Evolutionary conservation across 2,113 vertebrate species (phyloP), one percentile per base, ranked within the genome.

Genomic region (Ciconia maguari): DNA sequence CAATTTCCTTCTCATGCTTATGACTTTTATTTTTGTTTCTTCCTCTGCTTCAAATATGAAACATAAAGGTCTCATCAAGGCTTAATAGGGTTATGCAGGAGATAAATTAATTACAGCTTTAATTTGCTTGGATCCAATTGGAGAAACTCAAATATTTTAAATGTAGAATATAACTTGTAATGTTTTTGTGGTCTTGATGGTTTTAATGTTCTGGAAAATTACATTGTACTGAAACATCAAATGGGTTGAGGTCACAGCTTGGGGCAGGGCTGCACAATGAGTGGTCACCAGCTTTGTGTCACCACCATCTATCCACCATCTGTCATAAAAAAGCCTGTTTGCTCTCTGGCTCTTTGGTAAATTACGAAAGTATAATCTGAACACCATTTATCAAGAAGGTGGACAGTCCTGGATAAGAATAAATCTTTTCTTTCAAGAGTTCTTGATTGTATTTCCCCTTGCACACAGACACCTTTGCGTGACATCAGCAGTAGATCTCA

Each of bases 391-490:
- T 75, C 41, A 60, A 9, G 29, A 42, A 55, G 17, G 48, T 51
- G 36, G 24, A 10, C 54, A 79, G 54, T 36, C 57, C 24, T 44
- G 48, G n/a, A 12, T 32, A 62, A n/a, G 60, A 44, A n/a, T 27
- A 32, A 17, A 1, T 55, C 11, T 42, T 82, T 77, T 71, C 18
- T 49, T 62, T 78, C 20, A 20, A 9, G 72, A 34, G 24, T 58
- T 83, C 78, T 51, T 62, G 66, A 14, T 49, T 58, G 49, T n/a
- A 49, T 76, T 70, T 82, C 57, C 13, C 34, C 13, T 70, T 46
- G 7, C 34, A 51, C 61, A 3, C 4, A 18, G 48, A 26, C 57
- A 7, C 21, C n/a, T 51, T 38, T 0, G 1, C 0, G 3, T 20
- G 15, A 46, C 0, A 0, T n/a, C 61, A 61, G 61, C 74, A 64